Conservation (phyloP, 2,888 invertebrate species). For the Drosophila subquinaria region DNA sequence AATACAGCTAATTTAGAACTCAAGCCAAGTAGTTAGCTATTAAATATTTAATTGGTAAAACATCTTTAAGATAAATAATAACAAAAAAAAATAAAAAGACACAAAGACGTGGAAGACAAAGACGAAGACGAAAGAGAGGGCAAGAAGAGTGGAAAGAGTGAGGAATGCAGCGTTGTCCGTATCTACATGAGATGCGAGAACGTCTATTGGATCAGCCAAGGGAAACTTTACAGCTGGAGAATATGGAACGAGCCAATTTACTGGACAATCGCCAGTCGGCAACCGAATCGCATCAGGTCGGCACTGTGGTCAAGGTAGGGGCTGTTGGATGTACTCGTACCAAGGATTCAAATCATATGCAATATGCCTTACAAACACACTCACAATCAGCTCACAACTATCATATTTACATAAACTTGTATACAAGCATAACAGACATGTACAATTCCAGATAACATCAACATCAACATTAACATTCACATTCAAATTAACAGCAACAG, state of each 20-base stretch:
- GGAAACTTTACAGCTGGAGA: constrained; percentile 89
- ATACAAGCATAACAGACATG: constrained; percentile 3
- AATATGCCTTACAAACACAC: constrained; percentile 46
- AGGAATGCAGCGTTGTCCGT: constrained; percentile 90
- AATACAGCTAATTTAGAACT: constrained; percentile 1
- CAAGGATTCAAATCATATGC: constrained; percentile 81
- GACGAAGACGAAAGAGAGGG: background rate
- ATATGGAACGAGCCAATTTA: constrained; percentile 87
- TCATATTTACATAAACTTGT: background rate
- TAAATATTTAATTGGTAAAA: constrained; percentile 20
- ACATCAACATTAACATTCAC: constrained; percentile 4
- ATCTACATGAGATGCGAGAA: constrained; percentile 97
- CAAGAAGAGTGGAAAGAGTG: constrained; percentile 18
- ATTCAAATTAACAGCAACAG: constrained; percentile 3
- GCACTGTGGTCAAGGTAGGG: constrained; percentile 95
- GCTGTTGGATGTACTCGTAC: constrained; percentile 83
- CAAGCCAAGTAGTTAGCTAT: constrained; percentile 22
- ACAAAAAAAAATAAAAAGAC: constrained; percentile 4
- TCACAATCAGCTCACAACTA: constrained; percentile 1
- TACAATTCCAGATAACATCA: constrained; percentile 7
- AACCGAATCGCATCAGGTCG: constrained; percentile 90
- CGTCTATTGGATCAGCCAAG: constrained; percentile 90
- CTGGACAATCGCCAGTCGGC: constrained; percentile 86
- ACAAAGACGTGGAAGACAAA: constrained; percentile 7
- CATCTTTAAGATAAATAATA: constrained; percentile 7